Evolutionary conservation across 2,113 vertebrate species (phyloP).

Genomic region (Strigops habroptila): DNA sequence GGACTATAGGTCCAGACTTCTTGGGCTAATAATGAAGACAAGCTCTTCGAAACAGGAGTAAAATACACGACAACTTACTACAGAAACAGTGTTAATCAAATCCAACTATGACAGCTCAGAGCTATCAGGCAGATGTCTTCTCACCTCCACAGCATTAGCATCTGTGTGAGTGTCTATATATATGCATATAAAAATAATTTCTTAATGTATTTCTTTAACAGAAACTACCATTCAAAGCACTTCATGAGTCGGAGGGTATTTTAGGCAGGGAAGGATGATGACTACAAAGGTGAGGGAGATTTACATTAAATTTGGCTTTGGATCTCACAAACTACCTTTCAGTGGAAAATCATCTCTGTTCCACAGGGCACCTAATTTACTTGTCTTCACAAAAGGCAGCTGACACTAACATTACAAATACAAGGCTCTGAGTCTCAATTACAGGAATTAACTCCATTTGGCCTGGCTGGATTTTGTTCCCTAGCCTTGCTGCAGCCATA

Average conservation of each 20-base stretch:
- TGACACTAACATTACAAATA: background rate
- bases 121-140: background rate
- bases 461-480: background rate
- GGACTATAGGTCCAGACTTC: background rate
- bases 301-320: background rate
- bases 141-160: constrained; percentile 10
- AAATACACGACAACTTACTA: background rate
- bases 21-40: background rate
- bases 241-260: background rate
- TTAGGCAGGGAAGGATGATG: background rate
- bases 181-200: background rate
- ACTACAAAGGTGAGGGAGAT: constrained; percentile 18
- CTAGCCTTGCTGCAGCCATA: background rate
- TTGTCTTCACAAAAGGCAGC: constrained; percentile 29
- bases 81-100: background rate
- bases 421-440: background rate
- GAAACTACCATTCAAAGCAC: background rate
- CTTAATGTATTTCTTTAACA: constrained; percentile 13
- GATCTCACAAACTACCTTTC: background rate
- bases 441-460: constrained; percentile 25
- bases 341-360: constrained; percentile 10
- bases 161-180: background rate
- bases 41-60: background rate
- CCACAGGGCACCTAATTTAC: background rate
- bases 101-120: background rate